Base-by-base conservation (phyloP, 92 coral and sea anemone genomes). In the Chrysogorgia sp. region DNA sequence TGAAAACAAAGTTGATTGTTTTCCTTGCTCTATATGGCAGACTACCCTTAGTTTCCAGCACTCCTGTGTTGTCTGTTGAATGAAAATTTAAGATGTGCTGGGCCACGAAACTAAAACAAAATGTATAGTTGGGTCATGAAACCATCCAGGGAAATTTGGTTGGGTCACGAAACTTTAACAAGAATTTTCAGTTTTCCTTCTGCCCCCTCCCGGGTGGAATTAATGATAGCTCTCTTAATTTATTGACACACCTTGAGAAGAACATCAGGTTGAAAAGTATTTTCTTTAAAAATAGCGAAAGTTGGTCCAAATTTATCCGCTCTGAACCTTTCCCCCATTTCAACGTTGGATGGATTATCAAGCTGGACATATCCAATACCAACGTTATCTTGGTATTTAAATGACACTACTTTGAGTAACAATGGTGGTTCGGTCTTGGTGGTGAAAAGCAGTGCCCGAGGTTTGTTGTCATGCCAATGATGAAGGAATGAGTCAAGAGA, bases 211-310 rank as follows among this genome's bases (percentile, higher is more conserved):
- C 43, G 12, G n/a, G n/a, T n/a, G n/a, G n/a, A n/a, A n/a, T n/a
- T n/a, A n/a, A n/a, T 37, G 62, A 56, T 23, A 28, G 62, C 26
- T 0, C 24, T 12, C 69, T 1, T 5, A 6, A 34, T 5, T 66
- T 19, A 13, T 14, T 34, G 15, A 31, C 69, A 48, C 22, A 96
- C 99, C 92, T 31, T 85, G 21, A 96, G 88, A 31, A 96, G 86
- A 14, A 87, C 77, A 64, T 89, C 92, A 33, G 99, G 96, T 9
- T 82, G 86, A 21, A 92, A 86, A 14, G 71, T 71, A 26, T 96
- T 90, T 52, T 96, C 97, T 71, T 92, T 92, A 74, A 96, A 91
- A n/a, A 96, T 88, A 86, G 89, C 65, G 21, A 96, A 89, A 15
- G 96, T 87, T 33, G 99, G 91, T 37, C 69, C 86, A 60, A 80